Evolutionary conservation across 2,797 vertebrate genomes (phyloP).

Genomic region (Sebastes kiyomatsui): DNA sequence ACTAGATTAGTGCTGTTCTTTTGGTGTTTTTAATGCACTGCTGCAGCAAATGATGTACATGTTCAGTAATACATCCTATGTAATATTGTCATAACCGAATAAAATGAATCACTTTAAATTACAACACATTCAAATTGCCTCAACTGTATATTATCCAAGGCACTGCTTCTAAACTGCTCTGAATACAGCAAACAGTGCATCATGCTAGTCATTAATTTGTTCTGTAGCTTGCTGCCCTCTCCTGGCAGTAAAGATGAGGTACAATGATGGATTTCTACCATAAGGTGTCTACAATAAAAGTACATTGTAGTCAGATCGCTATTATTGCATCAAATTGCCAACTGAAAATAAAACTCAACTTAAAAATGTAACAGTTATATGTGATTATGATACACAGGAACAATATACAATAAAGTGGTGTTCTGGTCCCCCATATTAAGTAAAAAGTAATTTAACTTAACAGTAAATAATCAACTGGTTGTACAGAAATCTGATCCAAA

Average conservation of each 20-base stretch:
- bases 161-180: neutral
- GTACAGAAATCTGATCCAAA: neutral
- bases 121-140: neutral
- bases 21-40: neutral
- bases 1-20: neutral
- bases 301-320: rapidly evolving
- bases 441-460: neutral
- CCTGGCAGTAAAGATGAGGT: conserved; percentile 39
- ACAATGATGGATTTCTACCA: neutral
- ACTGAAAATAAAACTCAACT: neutral
- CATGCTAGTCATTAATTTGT: neutral
- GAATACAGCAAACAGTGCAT: neutral
- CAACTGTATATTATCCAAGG: neutral
- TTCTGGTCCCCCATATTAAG: rapidly evolving
- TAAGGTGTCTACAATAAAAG: neutral
- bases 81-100: neutral
- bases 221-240: conserved; percentile 72
- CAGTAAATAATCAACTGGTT: neutral
- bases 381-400: neutral
- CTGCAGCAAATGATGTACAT: neutral
- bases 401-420: neutral
- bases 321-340: neutral
- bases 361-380: neutral
- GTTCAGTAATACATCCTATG: neutral
- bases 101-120: neutral